Base-by-base conservation (phyloP, 2,113 vertebrate genomes). In the Tachuris rubrigastra region DNA sequence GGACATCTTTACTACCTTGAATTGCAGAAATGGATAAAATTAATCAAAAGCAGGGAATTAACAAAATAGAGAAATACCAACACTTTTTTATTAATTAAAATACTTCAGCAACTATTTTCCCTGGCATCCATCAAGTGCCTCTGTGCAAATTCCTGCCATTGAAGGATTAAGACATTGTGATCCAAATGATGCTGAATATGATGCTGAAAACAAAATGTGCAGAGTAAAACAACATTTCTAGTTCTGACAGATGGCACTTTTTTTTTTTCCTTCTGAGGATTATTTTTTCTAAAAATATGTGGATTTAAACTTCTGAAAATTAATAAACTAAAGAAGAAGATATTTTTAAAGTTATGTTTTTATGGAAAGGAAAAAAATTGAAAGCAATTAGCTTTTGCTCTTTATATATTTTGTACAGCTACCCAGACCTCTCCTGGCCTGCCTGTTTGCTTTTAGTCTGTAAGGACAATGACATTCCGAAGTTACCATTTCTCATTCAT, bases 401-500 rank as follows among this genome's bases (percentile, higher is more conserved):
- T 94, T 85, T 55, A 90, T 68, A 9, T 39, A 53, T 90, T 93
- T 83, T 69, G 14, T 19, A 66, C 35, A 59, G 56, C 46, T 83
- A 73, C 35, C 27, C 55, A 77, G 42, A 65, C 39, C 24, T 80
- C 60, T 96, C 81, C 5, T 28, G 60, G 59, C 22, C 79, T 93
- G 42, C 25, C 47, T 75, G 41, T 62, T 74, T 96, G 78, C 47
- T 91, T 81, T 68, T 16, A 73, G 39, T 42, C 83, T 69, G 41
- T 49, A 68, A 86, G 90, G 68, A 90, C 72, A 84, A 78, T 58
- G 65, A 86, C 68, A 85, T 75, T 60, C 65, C 78, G 18, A 85
- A 93, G 83, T 85, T 93, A 71, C 12, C 19, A 84, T 93, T 74
- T 83, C 85, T 95, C 79, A 92, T 84, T 89, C 90, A 24, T 78